Base-by-base conservation (phyloP, 2,888 invertebrate genomes). In the Ptycholaimellus sp. region DNA sequence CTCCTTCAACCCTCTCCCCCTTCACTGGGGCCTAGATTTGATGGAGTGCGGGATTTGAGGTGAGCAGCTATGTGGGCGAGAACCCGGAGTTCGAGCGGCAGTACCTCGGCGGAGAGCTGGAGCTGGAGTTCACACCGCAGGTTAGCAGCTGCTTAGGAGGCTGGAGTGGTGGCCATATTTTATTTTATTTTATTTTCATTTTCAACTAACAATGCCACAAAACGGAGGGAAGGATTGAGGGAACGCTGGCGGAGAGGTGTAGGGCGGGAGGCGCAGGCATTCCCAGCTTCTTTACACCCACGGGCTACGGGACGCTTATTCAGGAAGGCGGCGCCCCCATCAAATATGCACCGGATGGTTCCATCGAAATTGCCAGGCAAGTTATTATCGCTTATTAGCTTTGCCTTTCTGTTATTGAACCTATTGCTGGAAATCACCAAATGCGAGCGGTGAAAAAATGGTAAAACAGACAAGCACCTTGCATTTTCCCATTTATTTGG, bases 1-100 rank as follows among this genome's bases (percentile, higher is more conserved):
- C n/a, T n/a, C n/a, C n/a, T n/a, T n/a, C n/a, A n/a, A n/a, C n/a
- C n/a, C n/a, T n/a, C n/a, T n/a, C n/a, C n/a, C n/a, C n/a, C n/a
- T n/a, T n/a, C n/a, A n/a, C n/a, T n/a, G n/a, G n/a, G n/a, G n/a
- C n/a, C n/a, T n/a, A n/a, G n/a, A n/a, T n/a, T n/a, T n/a, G n/a
- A n/a, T n/a, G n/a, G n/a, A n/a, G n/a, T n/a, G n/a, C n/a, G n/a
- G n/a, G n/a, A n/a, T n/a, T n/a, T n/a, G n/a, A n/a, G n/a, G n/a
- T n/a, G n/a, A n/a, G n/a, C n/a, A 93, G 93, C 0, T 99, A 96
- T 67, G 90, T 99, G 25, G 96, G 96, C 9, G 96, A 96, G 65
- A 99, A 99, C 70, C 76, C 74, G 6, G 90, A 90, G 62, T 82
- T 99, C 63, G 90, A 85, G 56, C 70, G 76, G 44, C 93, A 93